A percentile compares a stretch with the other conserved stretches of the same genome.
phyloP scores from a whole-genome alignment of 2,797 vertebrate species.

The Malacoraja senta region DNA sequence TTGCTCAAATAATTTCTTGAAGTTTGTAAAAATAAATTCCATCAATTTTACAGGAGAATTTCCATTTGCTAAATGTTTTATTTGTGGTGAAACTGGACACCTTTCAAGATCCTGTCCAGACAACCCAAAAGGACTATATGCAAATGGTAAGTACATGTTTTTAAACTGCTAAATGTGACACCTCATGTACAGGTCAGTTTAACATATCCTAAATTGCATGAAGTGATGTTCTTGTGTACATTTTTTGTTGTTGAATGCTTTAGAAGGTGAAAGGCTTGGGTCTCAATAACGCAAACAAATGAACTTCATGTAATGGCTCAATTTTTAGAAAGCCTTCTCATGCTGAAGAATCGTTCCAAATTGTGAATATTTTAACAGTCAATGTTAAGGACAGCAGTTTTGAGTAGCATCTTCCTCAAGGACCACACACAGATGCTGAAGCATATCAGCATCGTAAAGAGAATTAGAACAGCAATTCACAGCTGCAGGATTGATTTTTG shows the following conservation, averaged over 20 bases:
- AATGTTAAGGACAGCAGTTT: neutral
- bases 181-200: neutral
- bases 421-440: neutral
- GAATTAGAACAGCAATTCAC: neutral
- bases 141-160: conserved; percentile 66
- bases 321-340: neutral
- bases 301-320: neutral
- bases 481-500: neutral
- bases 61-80: conserved; percentile 92
- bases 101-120: conserved; percentile 82
- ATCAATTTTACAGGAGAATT: conserved; percentile 67
- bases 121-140: conserved; percentile 88
- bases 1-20: conserved; percentile 29
- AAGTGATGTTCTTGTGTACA: neutral
- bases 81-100: conserved; percentile 84
- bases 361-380: neutral
- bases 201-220: neutral
- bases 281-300: neutral
- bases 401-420: neutral
- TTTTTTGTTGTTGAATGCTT: neutral
- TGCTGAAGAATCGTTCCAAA: neutral
- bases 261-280: neutral
- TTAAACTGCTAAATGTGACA: neutral
- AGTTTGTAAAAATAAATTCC: neutral
- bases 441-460: neutral